A percentile compares a stretch with the other conserved stretches of the same genome.
Evolutionary conservation across 2,113 vertebrate species (phyloP).

Genomic region (Rhadina sibilatrix): DNA sequence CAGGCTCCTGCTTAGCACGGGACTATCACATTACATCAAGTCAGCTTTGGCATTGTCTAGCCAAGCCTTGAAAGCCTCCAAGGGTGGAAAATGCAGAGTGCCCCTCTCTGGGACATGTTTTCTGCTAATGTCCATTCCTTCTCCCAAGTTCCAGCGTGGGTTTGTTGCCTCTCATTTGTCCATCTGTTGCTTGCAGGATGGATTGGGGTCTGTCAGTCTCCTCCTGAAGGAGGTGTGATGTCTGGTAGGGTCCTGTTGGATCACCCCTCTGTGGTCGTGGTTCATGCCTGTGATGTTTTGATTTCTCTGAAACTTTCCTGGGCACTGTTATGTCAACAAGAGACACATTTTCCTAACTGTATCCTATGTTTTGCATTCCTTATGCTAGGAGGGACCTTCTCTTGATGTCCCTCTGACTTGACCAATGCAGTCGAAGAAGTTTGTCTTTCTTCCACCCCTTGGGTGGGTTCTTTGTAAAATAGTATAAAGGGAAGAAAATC

Average conservation of each 20-base stretch:
- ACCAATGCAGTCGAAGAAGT: too few relatives aligned
- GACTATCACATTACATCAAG: background rate
- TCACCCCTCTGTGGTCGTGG: too few relatives aligned
- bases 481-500: too few relatives aligned
- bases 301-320: too few relatives aligned
- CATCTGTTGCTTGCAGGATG: background rate
- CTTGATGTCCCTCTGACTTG: too few relatives aligned
- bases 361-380: too few relatives aligned
- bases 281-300: too few relatives aligned
- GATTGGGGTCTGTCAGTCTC: background rate
- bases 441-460: too few relatives aligned
- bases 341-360: too few relatives aligned
- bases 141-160: background rate
- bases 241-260: background rate
- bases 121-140: background rate
- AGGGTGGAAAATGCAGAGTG: background rate
- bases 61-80: background rate
- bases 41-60: background rate
- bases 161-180: background rate
- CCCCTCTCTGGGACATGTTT: background rate
- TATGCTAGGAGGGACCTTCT: too few relatives aligned
- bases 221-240: fast-evolving
- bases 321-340: too few relatives aligned
- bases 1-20: background rate
- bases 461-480: too few relatives aligned